Evolutionary conservation across 2,797 vertebrate species (phyloP).

Genomic region (Orestias chungarensis): DNA sequence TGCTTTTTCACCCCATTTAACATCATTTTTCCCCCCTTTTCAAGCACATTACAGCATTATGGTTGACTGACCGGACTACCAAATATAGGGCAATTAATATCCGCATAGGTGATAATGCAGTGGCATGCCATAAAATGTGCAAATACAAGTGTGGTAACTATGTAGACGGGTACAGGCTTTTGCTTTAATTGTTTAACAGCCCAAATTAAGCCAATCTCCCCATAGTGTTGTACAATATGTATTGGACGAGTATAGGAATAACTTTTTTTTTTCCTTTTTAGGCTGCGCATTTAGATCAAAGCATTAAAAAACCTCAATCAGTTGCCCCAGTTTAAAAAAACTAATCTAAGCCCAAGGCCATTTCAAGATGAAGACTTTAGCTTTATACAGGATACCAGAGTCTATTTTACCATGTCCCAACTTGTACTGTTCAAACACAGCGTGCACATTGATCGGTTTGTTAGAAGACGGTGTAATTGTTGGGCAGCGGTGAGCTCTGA

Average conservation of each 20-base stretch:
- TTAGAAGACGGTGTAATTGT: slow-evolving; percentile 70
- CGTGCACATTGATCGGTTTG: slow-evolving; percentile 57
- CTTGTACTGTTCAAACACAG: slow-evolving; percentile 35
- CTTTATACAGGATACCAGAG: slow-evolving; percentile 17
- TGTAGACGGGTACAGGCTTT: slow-evolving; percentile 15
- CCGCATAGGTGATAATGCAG: slow-evolving; percentile 56
- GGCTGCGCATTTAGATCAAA: slow-evolving; percentile 6
- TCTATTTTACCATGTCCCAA: slow-evolving; percentile 47
- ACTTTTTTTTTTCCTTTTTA: background rate
- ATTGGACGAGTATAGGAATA: background rate
- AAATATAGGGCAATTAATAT: slow-evolving; percentile 52
- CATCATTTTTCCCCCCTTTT: slow-evolving; percentile 8
- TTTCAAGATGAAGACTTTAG: slow-evolving; percentile 17
- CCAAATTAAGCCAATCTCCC: slow-evolving; percentile 26
- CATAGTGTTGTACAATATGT: slow-evolving; percentile 2
- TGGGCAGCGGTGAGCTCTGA: slow-evolving; percentile 51
- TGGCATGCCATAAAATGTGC: slow-evolving; percentile 44
- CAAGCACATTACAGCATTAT: slow-evolving; percentile 39
- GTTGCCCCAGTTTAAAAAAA: slow-evolving; percentile 5
- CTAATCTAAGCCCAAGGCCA: slow-evolving; percentile 2
- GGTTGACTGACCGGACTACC: slow-evolving; percentile 55
- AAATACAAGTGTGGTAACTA: slow-evolving; percentile 39
- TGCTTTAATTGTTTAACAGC: slow-evolving; percentile 19
- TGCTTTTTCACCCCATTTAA: background rate
- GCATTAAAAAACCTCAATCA: background rate